Evolutionary conservation across 2,113 vertebrate genomes (phyloP).

Genomic region (Corapipo altera): DNA sequence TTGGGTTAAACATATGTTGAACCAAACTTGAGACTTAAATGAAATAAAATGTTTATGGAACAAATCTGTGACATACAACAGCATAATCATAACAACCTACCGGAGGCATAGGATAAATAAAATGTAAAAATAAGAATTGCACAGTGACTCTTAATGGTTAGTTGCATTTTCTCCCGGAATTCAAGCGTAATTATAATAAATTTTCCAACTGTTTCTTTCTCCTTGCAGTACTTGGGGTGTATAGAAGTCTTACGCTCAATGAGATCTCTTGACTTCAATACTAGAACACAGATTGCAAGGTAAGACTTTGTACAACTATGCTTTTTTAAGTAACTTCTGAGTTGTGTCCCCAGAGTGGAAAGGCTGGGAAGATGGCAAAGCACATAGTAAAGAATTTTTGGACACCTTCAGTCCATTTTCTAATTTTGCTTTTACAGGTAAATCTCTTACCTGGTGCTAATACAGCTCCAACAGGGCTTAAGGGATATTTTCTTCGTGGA

Average conservation of each 20-base stretch:
- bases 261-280: constrained; percentile 83
- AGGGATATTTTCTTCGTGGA: neutral
- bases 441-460: neutral
- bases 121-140: neutral
- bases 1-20: neutral
- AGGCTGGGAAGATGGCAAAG: neutral
- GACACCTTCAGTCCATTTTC: neutral
- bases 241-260: constrained; percentile 84
- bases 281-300: constrained; percentile 83
- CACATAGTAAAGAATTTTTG: neutral
- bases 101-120: neutral
- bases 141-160: neutral
- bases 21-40: neutral
- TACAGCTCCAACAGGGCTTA: neutral
- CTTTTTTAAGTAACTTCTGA: neutral
- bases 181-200: neutral
- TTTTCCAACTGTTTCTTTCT: constrained; percentile 54
- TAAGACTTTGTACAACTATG: constrained; percentile 55
- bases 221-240: constrained; percentile 81
- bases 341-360: neutral
- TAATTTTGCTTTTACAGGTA: neutral
- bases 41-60: neutral
- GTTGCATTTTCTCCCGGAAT: neutral
- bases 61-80: neutral
- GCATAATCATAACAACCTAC: neutral